Evolutionary conservation across 2,797 vertebrate genomes (phyloP), one percentile per base, ranked within the genome.

Genomic region (Clamator glandarius): DNA sequence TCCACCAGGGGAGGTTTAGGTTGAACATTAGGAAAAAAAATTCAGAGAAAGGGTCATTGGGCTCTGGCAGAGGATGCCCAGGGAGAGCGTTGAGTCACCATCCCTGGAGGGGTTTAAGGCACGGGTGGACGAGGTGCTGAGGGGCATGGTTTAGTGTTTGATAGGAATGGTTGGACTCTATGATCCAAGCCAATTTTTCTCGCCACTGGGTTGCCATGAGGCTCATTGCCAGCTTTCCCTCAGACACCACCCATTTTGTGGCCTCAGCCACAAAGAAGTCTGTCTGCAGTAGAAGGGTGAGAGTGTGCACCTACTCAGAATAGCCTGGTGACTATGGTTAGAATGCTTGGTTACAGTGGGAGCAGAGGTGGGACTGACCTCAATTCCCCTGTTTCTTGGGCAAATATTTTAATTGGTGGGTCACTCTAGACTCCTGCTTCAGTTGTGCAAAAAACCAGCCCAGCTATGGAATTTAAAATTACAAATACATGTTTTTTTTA

Each of bases 271-370:
- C 17, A 20, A 69, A 58, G 36, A 52, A 41, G 8, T 24, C 39
- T 11, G 2, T 29, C 23, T n/a, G 39, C 18, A 57, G 26, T 2
- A 64, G n/a, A 9, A 31, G 25, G 11, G 9, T 0, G 0, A 62
- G 33, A 66, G 9, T 1, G 1, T 31, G 25, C 28, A 33, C 5
- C 24, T 2, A 0, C 16, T 44, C 5, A 5, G 66, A 26, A n/a
- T 8, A 62, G 14, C 13, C 29, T 51, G 8, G 41, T 4, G 0
- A 28, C 61, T 52, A 42, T 62, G 44, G 4, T 63, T 77, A 77
- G 42, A 52, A 18, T 26, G 15, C 14, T 44, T 59, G 12, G 18
- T n/a, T 69, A 39, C 0, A 1, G 25, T n/a, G 12, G 23, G n/a
- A 41, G 24, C 2, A 1, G 25, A 58, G 55, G 29, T 20, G 12